Conservation (phyloP, 2,797 vertebrate genomes). For the Sphaeramia orbicularis region DNA sequence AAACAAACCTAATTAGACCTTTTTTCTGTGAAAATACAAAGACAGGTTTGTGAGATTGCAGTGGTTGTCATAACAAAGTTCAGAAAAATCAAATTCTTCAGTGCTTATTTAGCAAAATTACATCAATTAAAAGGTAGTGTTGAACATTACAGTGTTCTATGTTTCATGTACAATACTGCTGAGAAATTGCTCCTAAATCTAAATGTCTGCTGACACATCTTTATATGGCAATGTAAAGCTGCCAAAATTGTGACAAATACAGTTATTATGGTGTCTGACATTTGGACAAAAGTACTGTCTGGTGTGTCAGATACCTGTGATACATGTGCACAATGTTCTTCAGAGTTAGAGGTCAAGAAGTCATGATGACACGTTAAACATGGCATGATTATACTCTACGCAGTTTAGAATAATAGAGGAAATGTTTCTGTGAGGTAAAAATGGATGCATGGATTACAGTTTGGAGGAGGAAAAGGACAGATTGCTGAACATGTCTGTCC, state of each 20-base stretch:
- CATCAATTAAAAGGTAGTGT: constrained; percentile 1
- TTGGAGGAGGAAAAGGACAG: constrained; percentile 77
- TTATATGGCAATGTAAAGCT: constrained; percentile 11
- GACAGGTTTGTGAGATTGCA: constrained; percentile 33
- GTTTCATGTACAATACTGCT: no score
- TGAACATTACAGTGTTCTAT: constrained; percentile 10
- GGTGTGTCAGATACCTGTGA: constrained; percentile 14
- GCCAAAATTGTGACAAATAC: constrained; percentile 12
- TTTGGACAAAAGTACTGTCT: constrained; percentile 27
- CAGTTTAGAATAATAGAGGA: background rate
- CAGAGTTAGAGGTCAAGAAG: constrained; percentile 21
- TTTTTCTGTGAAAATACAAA: constrained; percentile 26
- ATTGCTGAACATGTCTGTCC: constrained; percentile 90
- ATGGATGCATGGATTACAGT: constrained; percentile 43
- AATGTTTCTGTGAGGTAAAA: constrained; percentile 40
- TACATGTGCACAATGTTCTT: constrained; percentile 9
- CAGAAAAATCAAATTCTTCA: constrained; percentile 26
- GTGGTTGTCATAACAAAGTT: constrained; percentile 8
- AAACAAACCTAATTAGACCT: background rate
- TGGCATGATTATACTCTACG: constrained; percentile 8
- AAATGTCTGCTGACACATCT: constrained; percentile 8
- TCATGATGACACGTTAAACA: constrained; percentile 22
- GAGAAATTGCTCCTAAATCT: background rate
- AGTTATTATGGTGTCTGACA: background rate
- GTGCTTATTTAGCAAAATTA: constrained; percentile 27